These are phyloP conservation scores for Neoarius graeffei DNA, from an alignment of 2,113 vertebrate species.

Conservation along the genomic window DNA sequence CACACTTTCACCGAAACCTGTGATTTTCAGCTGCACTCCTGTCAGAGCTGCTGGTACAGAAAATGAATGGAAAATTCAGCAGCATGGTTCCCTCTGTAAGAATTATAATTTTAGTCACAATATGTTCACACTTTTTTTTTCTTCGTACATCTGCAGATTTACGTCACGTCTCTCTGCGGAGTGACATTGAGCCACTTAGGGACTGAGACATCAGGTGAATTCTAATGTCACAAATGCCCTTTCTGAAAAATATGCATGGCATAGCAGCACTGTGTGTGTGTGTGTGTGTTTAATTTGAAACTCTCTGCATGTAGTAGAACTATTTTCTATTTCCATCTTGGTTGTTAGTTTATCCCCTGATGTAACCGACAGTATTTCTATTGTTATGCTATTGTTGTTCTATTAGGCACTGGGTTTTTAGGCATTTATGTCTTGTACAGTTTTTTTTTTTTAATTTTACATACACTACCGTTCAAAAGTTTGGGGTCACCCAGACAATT, in stretches of 20 bases:
- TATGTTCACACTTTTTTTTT: not conserved
- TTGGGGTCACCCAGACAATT: too few species aligned
- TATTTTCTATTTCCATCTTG: too few species aligned
- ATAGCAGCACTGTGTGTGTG: not conserved
- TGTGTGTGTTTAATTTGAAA: not conserved
- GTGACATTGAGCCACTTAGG: slow-evolving; percentile 16
- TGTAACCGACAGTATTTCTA: too few species aligned
- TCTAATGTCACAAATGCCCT: slow-evolving; percentile 27
- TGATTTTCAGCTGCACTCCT: not conserved
- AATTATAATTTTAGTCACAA: not conserved
- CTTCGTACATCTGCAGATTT: not conserved
- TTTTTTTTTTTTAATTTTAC: too few species aligned
- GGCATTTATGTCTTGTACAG: too few species aligned
- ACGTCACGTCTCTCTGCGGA: slow-evolving; percentile 1
- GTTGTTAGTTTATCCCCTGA: too few species aligned
- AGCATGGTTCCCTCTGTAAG: not conserved
- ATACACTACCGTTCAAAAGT: too few species aligned
- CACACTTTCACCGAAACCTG: not conserved
- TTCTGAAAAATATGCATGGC: not conserved
- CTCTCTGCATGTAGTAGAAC: not conserved
- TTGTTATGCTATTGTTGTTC: too few species aligned
- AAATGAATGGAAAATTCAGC: not conserved
- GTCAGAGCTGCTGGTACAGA: not conserved
- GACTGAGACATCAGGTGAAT: slow-evolving; percentile 35
- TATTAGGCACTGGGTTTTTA: too few species aligned